phyloP scores from a whole-genome alignment of 2,797 vertebrate genomes.

The Sitta carolinensis region DNA sequence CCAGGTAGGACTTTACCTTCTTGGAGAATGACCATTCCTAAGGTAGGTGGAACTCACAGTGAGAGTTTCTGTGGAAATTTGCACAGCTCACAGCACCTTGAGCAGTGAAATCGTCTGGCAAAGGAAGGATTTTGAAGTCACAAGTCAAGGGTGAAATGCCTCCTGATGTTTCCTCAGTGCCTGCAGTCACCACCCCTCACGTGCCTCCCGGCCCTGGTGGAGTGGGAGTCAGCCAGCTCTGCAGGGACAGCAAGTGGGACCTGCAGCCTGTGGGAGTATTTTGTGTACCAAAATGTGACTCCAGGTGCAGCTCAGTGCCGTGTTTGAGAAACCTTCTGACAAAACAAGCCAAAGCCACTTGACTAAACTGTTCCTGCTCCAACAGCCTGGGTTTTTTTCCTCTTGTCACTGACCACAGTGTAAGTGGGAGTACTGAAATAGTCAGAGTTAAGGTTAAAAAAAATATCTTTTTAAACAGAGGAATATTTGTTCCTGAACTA shows the following conservation, averaged over 20 bases:
- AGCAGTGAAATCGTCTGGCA: neutral
- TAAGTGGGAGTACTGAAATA: neutral
- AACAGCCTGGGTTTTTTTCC: neutral
- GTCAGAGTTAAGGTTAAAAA: neutral
- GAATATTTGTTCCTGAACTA: neutral
- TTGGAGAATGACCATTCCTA: neutral
- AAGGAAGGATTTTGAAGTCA: neutral
- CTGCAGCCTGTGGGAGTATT: neutral
- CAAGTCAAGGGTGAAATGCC: neutral
- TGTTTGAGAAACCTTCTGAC: neutral
- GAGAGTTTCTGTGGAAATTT: neutral
- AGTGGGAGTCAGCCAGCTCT: neutral
- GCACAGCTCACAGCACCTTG: neutral
- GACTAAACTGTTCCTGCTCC: neutral
- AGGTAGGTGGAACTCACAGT: neutral
- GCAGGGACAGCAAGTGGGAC: neutral
- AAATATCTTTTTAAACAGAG: neutral
- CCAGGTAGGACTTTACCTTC: neutral
- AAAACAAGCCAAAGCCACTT: neutral
- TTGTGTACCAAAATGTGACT: neutral
- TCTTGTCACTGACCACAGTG: accelerated
- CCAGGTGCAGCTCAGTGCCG: neutral
- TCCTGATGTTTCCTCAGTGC: neutral
- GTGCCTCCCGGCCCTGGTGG: neutral
- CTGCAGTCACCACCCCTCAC: neutral